phyloP scores from a whole-genome alignment of 2,888 invertebrate species.

The Pyrocoelia pectoralis region DNA sequence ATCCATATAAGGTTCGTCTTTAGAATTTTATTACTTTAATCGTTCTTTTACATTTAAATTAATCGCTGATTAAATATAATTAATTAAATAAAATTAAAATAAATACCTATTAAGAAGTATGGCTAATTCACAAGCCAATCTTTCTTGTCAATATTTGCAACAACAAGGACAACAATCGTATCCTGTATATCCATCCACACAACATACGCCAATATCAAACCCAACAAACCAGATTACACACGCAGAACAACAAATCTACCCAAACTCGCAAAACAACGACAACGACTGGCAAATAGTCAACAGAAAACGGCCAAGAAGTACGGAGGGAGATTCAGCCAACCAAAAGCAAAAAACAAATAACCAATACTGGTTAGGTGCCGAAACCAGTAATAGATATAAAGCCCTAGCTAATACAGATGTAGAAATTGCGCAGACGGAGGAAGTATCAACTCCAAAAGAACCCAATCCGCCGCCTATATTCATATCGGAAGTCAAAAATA shows the following conservation, averaged over 20 bases:
- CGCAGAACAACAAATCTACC: conserved; percentile 4
- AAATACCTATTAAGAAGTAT: no score
- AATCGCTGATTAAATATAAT: background rate
- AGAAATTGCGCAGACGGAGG: background rate
- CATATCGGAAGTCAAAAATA: conserved; percentile 15
- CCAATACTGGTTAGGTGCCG: background rate
- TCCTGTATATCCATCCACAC: background rate
- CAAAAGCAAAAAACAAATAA: conserved; percentile 4
- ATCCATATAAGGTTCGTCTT: background rate
- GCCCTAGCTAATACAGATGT: no score
- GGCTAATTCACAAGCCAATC: background rate
- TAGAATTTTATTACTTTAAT: background rate
- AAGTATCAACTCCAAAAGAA: conserved; percentile 14
- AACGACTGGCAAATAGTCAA: conserved; percentile 7
- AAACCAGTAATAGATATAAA: no score
- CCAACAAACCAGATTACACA: conserved; percentile 8
- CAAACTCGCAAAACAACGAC: conserved; percentile 6
- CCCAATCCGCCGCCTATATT: conserved; percentile 17
- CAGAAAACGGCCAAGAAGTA: conserved; percentile 3
- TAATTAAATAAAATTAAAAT: no score
- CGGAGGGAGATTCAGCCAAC: background rate
- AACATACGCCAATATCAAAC: conserved; percentile 10
- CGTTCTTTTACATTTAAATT: background rate
- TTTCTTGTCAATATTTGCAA: conserved; percentile 6
- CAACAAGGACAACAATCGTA: conserved; percentile 13